phyloP scores from a whole-genome alignment of 2,113 vertebrate genomes.

The Apodemus speciosus region DNA sequence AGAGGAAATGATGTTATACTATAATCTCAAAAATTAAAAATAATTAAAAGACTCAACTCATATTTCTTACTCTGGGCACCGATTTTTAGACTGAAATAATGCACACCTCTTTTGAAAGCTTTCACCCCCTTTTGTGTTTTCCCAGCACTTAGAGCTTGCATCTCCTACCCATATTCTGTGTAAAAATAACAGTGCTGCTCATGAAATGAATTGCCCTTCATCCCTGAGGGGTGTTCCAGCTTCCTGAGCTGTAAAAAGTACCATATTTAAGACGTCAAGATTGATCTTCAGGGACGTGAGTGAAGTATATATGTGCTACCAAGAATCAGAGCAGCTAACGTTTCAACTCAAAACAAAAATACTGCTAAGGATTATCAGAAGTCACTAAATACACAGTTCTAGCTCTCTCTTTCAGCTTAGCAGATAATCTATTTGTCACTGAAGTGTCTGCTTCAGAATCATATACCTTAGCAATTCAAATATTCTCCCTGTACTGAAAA shows the following conservation, averaged over 20 bases:
- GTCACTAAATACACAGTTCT: constrained; percentile 50
- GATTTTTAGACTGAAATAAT: constrained; percentile 5
- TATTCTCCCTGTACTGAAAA: background rate
- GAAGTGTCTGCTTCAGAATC: background rate
- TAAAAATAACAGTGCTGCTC: constrained; percentile 51
- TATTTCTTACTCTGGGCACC: background rate
- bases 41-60: background rate
- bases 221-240: constrained; percentile 42
- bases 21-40: background rate
- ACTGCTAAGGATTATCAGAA: constrained; percentile 32
- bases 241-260: constrained; percentile 47
- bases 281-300: background rate
- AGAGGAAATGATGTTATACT: background rate
- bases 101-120: constrained; percentile 12
- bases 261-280: background rate
- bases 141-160: background rate
- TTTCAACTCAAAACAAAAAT: constrained; percentile 47
- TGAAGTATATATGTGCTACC: background rate
- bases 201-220: constrained; percentile 58
- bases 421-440: background rate
- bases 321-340: constrained; percentile 43
- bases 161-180: background rate
- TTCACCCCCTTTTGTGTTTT: constrained; percentile 4
- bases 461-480: background rate
- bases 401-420: constrained; percentile 6